A percentile compares a stretch with the other conserved stretches of the same genome.
phyloP scores from a whole-genome alignment of 2,888 invertebrate species.

The Apamea anceps region DNA sequence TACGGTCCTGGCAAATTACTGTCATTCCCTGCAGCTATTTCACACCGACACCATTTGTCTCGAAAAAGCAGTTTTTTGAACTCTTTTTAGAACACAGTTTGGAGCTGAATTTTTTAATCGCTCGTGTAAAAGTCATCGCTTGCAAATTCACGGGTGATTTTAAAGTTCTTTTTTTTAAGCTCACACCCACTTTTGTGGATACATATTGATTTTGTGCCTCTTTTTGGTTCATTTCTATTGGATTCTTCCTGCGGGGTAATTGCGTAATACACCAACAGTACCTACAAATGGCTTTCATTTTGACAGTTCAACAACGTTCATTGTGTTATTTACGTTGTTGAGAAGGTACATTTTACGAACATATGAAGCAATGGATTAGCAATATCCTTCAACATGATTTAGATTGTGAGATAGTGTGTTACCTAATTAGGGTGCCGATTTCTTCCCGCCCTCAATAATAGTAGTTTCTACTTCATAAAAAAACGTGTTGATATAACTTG shows the following conservation, averaged over 20 bases:
- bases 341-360: neutral
- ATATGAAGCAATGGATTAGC: neutral
- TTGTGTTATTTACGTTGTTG: neutral
- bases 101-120: conserved; percentile 23
- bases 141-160: conserved; percentile 27
- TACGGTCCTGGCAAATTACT: conserved; percentile 25
- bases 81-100: conserved; percentile 20
- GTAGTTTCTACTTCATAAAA: neutral
- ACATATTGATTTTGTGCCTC: neutral
- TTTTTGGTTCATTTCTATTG: neutral
- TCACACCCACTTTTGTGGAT: conserved; percentile 1
- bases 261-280: neutral
- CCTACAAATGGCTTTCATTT: neutral
- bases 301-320: neutral
- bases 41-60: conserved; percentile 6
- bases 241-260: neutral
- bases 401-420: neutral
- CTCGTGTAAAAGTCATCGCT: conserved; percentile 23
- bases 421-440: neutral
- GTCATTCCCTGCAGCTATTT: conserved; percentile 15
- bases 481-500: too few species aligned
- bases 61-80: conserved; percentile 16
- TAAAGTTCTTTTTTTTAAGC: neutral
- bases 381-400: neutral
- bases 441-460: neutral